Conservation (phyloP, 2,888 invertebrate species). For the Netelia melanura region DNA sequence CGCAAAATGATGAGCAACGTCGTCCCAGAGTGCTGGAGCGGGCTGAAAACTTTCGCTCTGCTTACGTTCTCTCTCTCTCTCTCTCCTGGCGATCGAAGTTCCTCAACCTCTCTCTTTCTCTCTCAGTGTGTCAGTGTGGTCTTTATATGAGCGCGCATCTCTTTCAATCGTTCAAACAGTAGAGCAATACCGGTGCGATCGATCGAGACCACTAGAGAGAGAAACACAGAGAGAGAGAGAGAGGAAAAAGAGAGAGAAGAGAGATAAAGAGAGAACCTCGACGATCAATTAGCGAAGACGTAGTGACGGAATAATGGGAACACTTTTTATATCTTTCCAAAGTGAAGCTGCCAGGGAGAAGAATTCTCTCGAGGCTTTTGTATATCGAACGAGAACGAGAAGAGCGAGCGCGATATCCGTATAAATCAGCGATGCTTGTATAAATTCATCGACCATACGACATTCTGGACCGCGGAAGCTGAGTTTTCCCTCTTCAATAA, state of each 20-base stretch:
- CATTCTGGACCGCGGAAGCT: slow-evolving; percentile 21
- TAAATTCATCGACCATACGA: slow-evolving; percentile 44
- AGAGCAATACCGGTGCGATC: background rate
- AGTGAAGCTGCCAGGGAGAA: background rate
- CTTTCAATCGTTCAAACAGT: slow-evolving; percentile 10
- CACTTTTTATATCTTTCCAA: slow-evolving; percentile 29
- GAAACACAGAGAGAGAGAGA: too few species aligned
- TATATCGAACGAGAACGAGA: slow-evolving; percentile 20
- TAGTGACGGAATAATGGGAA: slow-evolving; percentile 56
- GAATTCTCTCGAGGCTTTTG: slow-evolving; percentile 6
- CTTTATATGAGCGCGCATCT: background rate
- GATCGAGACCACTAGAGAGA: background rate
- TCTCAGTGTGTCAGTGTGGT: background rate
- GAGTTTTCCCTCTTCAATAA: background rate
- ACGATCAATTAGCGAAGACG: slow-evolving; percentile 55
- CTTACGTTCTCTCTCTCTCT: slow-evolving; percentile 32
- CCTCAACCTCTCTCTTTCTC: slow-evolving; percentile 1
- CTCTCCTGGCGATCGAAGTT: slow-evolving; percentile 1
- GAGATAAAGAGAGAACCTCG: background rate
- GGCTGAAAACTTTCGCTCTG: slow-evolving; percentile 45
- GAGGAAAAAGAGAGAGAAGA: background rate
- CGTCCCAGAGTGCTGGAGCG: slow-evolving; percentile 4
- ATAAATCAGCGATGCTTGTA: slow-evolving; percentile 41
- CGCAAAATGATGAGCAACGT: slow-evolving; percentile 48
- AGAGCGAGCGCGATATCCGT: slow-evolving; percentile 32